Base-by-base conservation (phyloP, 2,888 invertebrate species). In the Apoderus coryli region DNA sequence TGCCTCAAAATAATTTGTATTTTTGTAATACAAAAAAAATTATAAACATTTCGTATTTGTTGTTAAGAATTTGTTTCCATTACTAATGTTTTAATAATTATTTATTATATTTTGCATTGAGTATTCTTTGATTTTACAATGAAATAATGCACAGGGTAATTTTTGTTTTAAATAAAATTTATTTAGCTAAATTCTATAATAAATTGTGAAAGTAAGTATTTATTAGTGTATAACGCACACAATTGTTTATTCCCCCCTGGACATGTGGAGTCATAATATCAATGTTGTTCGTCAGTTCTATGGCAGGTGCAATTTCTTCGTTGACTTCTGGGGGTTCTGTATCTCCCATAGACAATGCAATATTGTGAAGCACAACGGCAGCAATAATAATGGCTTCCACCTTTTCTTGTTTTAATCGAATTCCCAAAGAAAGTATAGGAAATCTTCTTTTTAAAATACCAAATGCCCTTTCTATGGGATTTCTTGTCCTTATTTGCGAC, bases 361-460 rank as follows among this genome's bases (percentile, higher is more conserved):
- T 35, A 34, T 44, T 45, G 32, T 43, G 41, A 10, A 45, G 24
- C 10, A 44, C 40, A 23, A 38, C 37, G 26, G 40, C 31, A 13
- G 44, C 36, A 30, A 43, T 34, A 28, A 45, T 26, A 28, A 41
- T 33, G 10, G 34, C 35, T 31, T 38, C 29, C 4, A 40, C 39
- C 22, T 29, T 44, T 13, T 29, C 27, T 12, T 45, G 19, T 33
- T 44, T 37, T 4, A 45, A 22, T 7, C 46, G 14, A 15, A 52
- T 38, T 13, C 48, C 50, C 13, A 46, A 14, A 10, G 46, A 40
- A 22, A 51, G 33, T 10, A 44, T 36, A 16, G 50, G 50, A 39
- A 50, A 49, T 28, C 48, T 14, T 31, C 44, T 29, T 33, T 50
- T 48, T 25, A 34, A 33, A 10, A 47, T 35, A 9, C 48, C 46